Base-by-base conservation (phyloP, 2,888 invertebrate genomes). In the Morpho achilles region DNA sequence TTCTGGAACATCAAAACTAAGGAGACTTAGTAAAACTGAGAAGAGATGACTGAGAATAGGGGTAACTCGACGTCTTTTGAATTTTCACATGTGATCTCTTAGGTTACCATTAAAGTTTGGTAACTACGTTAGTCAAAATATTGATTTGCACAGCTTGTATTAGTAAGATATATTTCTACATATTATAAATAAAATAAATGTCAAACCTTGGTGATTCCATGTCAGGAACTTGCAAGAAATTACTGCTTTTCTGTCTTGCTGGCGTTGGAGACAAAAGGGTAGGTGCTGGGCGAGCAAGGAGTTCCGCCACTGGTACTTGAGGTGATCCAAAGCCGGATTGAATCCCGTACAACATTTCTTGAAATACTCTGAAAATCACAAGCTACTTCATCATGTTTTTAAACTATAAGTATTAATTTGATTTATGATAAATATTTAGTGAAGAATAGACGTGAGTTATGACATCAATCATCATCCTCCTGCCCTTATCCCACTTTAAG, bases 321-420 rank as follows among this genome's bases (percentile, higher is more conserved):
- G 97, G 97, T 50, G 97, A 97, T 4, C 97, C 97, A 77, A 97
- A 97, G 54, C 97, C 97, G 0, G 97, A 96, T 79, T 97, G 97
- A 72, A 98, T 97, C 59, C 98, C 98, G 80, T 98, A 98, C 53
- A 98, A 87, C 97, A 98, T 97, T 88, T 98, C 97, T 92, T 98
- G 96, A 80, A 95, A 96, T n/a, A 96, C 96, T 70, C 96, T 94
- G 82, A 0, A 48, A 50, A 42, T 9, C 16, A 16, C 16, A 16
- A 16, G 16, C 1, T 1, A 16, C 1, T 1, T 16, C 16, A 16
- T 16, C 16, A 16, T 16, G 16, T 16, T 50, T 22, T n/a, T 10
- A 43, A 7, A 16, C 16, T 8, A 16, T 16, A 16, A 16, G 16
- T 16, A 16, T 16, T 16, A 1, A 16, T 8, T 10, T 41, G n/a